Base-by-base conservation (phyloP, 2,888 invertebrate species). In the Eupithecia tripunctaria region DNA sequence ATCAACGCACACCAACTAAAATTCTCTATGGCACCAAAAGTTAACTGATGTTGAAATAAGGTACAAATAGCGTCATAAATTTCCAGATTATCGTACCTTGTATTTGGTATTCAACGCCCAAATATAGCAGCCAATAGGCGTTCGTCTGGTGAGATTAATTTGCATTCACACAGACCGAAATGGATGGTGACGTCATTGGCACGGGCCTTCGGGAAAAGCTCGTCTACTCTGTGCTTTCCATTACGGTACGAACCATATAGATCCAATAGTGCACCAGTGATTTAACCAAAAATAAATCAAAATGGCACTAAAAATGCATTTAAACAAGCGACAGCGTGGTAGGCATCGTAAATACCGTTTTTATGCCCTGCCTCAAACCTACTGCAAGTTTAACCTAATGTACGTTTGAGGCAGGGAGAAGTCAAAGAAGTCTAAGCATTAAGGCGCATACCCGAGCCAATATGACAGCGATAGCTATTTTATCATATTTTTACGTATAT, bases 161-260 rank as follows among this genome's bases (percentile, higher is more conserved):
- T 91, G 89, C 91, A 92, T 92, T 91, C 90, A 88, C 87, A 86
- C n/a, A 36, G 62, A 87, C 89, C 89, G 84, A 89, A 90, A 90
- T 88, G 88, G 91, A 89, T 90, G 90, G 91, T 88, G 88, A 86
- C 87, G 88, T 88, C 88, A 90, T 91, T 91, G 63, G 10, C 67
- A 70, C 29, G 65, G 41, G 6, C 10, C 3, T 32, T 2, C 15
- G 4, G 10, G 29, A 51, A 70, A 8, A 73, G 43, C 68, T 64
- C 0, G 12, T 38, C 12, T 14, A 38, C 6, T 64, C 18, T 8
- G 27, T 27, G 15, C 2, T 27, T 6, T 25, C 8, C 8, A 32
- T n/a, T n/a, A n/a, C n/a, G n/a, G n/a, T n/a, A n/a, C n/a, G n/a
- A n/a, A n/a, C n/a, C n/a, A n/a, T n/a, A n/a, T n/a, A n/a, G n/a